Percentiles rank a stretch among this genome's conserved stretches.
Evolutionary conservation across 2,888 invertebrate species (phyloP).

Genomic region (Proisotoma minuta): DNA sequence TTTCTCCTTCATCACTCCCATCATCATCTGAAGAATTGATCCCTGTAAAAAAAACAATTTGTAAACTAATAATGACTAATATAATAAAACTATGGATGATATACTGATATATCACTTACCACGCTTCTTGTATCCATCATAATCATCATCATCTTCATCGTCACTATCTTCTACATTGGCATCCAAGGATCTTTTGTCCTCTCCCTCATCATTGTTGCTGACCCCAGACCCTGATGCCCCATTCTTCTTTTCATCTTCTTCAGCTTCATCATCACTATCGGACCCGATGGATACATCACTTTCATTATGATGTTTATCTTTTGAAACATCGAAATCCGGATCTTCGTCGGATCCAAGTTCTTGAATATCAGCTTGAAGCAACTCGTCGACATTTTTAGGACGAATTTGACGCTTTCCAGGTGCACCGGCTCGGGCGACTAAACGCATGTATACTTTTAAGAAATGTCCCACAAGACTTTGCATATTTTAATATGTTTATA

Average conservation of each 20-base stretch:
- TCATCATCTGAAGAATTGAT: neutral
- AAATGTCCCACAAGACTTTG: neutral
- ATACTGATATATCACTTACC: neutral
- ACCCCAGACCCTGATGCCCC: slow-evolving; percentile 16
- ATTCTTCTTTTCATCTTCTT: slow-evolving; percentile 26
- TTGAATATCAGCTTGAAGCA: slow-evolving; percentile 34
- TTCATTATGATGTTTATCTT: slow-evolving; percentile 21
- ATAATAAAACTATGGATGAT: neutral
- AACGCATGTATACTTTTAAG: neutral
- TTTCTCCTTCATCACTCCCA: slow-evolving; percentile 11
- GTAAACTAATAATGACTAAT: neutral
- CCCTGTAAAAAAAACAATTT: neutral
- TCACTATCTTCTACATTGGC: slow-evolving; percentile 69
- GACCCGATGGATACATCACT: slow-evolving; percentile 11
- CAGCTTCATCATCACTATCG: slow-evolving; percentile 20
- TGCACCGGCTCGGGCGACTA: slow-evolving; percentile 39
- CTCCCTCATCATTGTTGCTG: slow-evolving; percentile 59
- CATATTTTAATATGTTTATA: neutral
- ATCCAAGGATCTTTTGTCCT: slow-evolving; percentile 71
- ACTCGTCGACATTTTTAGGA: slow-evolving; percentile 43
- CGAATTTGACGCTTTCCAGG: slow-evolving; percentile 43
- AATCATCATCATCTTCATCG: slow-evolving; percentile 50
- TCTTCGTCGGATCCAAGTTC: slow-evolving; percentile 42
- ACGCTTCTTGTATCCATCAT: slow-evolving; percentile 16
- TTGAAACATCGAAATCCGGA: slow-evolving; percentile 39